A percentile compares a stretch with the other conserved stretches of the same genome.
Conservation (phyloP, 2,113 vertebrate genomes). For the Centropus unirufus region DNA sequence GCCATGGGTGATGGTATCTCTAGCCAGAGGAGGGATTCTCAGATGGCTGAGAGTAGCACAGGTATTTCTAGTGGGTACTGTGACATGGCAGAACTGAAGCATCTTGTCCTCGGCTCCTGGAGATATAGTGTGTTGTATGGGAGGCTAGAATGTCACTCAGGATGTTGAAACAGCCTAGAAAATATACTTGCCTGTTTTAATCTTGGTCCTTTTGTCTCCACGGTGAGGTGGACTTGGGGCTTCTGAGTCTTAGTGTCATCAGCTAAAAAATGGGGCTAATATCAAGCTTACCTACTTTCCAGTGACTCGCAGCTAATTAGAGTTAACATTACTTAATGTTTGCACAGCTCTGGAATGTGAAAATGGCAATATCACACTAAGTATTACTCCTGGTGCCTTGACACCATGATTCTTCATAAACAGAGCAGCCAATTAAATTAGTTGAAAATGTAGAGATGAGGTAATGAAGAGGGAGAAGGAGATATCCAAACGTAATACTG, state of each 20-base stretch:
- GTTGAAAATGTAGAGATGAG: not conserved
- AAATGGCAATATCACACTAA: constrained; percentile 35
- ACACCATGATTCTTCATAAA: constrained; percentile 31
- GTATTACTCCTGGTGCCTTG: constrained; percentile 26
- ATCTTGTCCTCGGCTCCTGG: not conserved
- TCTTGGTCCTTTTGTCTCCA: not conserved
- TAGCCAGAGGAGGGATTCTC: not conserved
- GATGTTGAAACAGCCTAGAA: not conserved
- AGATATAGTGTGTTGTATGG: not conserved
- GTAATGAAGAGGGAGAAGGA: not conserved
- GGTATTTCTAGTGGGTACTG: not conserved
- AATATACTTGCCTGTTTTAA: not conserved
- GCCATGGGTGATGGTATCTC: not conserved
- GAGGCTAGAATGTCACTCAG: not conserved
- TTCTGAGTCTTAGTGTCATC: not conserved
- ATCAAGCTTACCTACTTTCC: constrained; percentile 34
- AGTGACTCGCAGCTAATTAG: constrained; percentile 26
- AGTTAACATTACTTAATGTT: constrained; percentile 25
- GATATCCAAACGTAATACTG: constrained; percentile 5
- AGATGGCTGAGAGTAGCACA: not conserved
- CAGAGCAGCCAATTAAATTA: constrained; percentile 36
- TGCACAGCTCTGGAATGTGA: constrained; percentile 26
- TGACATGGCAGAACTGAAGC: not conserved
- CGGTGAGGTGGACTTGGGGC: not conserved
- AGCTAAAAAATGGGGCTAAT: constrained; percentile 16